Evolutionary conservation across 1,140 invertebrate species (phyloP).

Genomic region (Cydia splendana): DNA sequence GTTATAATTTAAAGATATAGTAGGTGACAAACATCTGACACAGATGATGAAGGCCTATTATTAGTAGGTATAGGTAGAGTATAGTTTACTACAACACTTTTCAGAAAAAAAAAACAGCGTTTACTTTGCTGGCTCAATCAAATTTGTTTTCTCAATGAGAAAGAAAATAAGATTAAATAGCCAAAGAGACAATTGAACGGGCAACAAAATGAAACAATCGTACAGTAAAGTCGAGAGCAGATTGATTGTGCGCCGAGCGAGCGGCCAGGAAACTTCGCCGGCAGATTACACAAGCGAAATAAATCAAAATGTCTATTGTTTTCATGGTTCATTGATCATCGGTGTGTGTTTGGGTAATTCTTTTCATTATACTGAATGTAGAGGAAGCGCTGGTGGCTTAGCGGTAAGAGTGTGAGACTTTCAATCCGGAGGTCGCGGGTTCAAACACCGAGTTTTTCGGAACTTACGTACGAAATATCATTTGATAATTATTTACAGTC

Average conservation of each 20-base stretch:
- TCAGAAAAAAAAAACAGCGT: too few relatives aligned
- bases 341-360: background rate
- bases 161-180: slow-evolving; percentile 12
- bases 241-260: slow-evolving; percentile 5
- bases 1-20: too few relatives aligned
- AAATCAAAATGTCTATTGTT: slow-evolving; percentile 25
- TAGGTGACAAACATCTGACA: too few relatives aligned
- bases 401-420: too few relatives aligned
- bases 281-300: slow-evolving; percentile 16
- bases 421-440: too few relatives aligned
- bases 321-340: background rate
- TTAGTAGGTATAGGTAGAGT: too few relatives aligned
- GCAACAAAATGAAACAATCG: slow-evolving; percentile 5
- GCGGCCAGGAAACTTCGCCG: slow-evolving; percentile 9
- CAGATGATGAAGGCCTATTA: too few relatives aligned
- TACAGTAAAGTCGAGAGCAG: slow-evolving; percentile 13
- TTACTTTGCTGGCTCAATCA: background rate
- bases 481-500: too few relatives aligned
- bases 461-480: too few relatives aligned
- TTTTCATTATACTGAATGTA: background rate
- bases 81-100: too few relatives aligned
- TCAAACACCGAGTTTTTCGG: too few relatives aligned
- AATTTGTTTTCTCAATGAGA: background rate
- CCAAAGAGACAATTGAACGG: background rate
- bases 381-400: too few relatives aligned